Evolutionary conservation across 2,113 vertebrate species (phyloP).

Genomic region (Rhynchopsitta pachyrhyncha): DNA sequence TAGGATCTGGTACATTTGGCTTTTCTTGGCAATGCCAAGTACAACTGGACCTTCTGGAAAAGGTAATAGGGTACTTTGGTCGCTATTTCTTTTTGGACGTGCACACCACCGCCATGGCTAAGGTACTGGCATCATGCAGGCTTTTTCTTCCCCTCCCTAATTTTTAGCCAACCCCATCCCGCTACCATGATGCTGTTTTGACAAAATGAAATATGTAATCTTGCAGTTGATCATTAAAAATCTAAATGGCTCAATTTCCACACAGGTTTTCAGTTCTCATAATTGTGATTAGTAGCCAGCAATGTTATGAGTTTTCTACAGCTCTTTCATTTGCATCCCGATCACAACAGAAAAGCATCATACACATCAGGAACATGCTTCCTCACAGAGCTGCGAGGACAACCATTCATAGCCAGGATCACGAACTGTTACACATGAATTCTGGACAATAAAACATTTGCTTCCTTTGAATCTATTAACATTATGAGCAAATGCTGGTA

Average conservation of each 20-base stretch:
- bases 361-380: neutral
- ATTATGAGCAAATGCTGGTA: neutral
- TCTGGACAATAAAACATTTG: neutral
- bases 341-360: neutral
- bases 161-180: neutral
- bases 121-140: neutral
- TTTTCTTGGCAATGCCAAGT: neutral
- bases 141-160: neutral
- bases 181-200: neutral
- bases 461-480: neutral
- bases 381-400: neutral
- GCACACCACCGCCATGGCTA: neutral
- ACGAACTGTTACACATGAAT: neutral
- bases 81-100: neutral
- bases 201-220: neutral
- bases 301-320: neutral
- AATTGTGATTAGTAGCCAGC: neutral
- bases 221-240: neutral
- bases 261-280: neutral
- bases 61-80: fast-evolving
- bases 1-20: neutral
- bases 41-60: neutral
- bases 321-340: neutral
- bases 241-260: neutral
- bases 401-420: neutral